A percentile compares a stretch with the other conserved stretches of the same genome.
These are phyloP conservation scores for Ophiodon elongatus DNA, from an alignment of 2,113 vertebrate species.

Conservation along the genomic window DNA sequence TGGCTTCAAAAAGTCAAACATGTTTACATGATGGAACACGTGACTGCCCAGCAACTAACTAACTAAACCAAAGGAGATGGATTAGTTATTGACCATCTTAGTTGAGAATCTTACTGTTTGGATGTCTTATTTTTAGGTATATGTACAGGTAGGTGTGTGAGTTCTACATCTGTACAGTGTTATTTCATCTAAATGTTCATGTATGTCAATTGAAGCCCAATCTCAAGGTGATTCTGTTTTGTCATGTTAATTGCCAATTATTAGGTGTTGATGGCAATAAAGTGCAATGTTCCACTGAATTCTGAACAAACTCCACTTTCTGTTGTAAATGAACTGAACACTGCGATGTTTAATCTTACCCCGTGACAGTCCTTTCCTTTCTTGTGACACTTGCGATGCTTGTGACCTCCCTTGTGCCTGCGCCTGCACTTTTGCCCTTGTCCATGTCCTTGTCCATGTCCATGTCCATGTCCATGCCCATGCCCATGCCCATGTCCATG, in stretches of 20 bases:
- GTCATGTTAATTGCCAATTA: not conserved
- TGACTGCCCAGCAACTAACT: not conserved
- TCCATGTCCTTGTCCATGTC: not conserved
- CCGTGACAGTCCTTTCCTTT: slow-evolving; percentile 61
- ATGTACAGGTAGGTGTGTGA: not conserved
- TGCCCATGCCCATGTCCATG: not conserved
- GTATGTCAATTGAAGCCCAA: not conserved
- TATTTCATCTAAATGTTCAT: not conserved
- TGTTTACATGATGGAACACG: not conserved
- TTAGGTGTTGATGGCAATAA: not conserved
- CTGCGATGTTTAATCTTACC: slow-evolving; percentile 40
- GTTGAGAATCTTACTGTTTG: not conserved
- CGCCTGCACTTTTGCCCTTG: not conserved
- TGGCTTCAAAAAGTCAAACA: not conserved
- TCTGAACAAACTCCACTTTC: not conserved
- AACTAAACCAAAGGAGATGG: too few species aligned
- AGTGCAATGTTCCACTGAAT: not conserved
- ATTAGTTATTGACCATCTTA: not conserved
- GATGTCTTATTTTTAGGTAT: not conserved
- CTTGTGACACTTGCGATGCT: slow-evolving; percentile 68
- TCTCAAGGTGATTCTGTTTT: not conserved
- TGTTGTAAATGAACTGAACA: not conserved
- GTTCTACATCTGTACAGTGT: not conserved
- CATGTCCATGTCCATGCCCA: not conserved
- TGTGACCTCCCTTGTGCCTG: slow-evolving; percentile 47